These are phyloP conservation scores for Aquatica leii DNA, from an alignment of 2,888 invertebrate genomes.

Conservation along the genomic window DNA sequence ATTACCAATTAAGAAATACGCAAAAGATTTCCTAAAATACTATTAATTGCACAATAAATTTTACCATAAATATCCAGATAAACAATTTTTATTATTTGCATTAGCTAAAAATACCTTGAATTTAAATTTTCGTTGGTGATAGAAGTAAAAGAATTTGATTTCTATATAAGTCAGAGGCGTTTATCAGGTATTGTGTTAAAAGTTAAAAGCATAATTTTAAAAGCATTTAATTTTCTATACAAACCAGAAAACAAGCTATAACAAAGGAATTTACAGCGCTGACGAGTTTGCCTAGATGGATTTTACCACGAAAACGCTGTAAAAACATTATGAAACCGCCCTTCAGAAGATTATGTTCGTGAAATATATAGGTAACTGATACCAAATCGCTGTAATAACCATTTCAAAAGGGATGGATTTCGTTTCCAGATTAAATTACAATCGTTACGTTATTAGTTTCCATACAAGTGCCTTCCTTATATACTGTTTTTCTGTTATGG, in stretches of 20 bases:
- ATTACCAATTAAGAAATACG: no score
- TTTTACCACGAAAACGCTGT: slow-evolving; percentile 33
- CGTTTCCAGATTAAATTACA: slow-evolving; percentile 31
- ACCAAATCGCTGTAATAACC: slow-evolving; percentile 34
- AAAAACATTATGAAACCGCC: slow-evolving; percentile 37
- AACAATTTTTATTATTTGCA: no score
- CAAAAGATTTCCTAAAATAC: no score
- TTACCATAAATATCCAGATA: no score
- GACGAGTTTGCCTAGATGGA: slow-evolving; percentile 12
- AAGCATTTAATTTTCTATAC: slow-evolving; percentile 39
- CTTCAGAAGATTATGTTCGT: slow-evolving; percentile 31
- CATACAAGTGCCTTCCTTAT: neutral
- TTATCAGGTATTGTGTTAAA: slow-evolving; percentile 25
- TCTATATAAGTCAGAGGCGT: no score
- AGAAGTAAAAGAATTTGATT: no score
- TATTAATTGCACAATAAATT: no score
- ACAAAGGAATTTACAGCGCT: slow-evolving; percentile 31
- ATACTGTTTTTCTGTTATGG: slow-evolving; percentile 30
- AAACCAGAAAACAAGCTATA: slow-evolving; percentile 30
- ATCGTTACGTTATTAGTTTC: slow-evolving; percentile 6
- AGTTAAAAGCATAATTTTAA: slow-evolving; percentile 34
- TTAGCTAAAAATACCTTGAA: no score
- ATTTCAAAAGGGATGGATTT: slow-evolving; percentile 28
- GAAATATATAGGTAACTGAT: slow-evolving; percentile 37
- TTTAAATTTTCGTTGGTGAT: no score